Evolutionary conservation across 2,888 invertebrate genomes (phyloP).

Genomic region (Diarsia mendica): DNA sequence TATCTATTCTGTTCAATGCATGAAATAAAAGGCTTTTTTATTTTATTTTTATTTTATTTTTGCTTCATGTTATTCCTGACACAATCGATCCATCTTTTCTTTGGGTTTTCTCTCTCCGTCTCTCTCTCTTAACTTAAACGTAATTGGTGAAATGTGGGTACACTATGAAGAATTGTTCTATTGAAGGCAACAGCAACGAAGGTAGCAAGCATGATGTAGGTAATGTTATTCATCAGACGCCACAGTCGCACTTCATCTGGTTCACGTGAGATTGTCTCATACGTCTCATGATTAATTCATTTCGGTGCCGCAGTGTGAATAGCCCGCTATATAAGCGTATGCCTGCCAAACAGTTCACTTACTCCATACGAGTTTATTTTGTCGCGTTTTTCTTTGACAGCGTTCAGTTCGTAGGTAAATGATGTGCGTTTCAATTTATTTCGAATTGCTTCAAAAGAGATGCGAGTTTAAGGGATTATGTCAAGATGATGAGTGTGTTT

Average conservation of each 20-base stretch:
- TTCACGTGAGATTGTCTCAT: conserved; percentile 61
- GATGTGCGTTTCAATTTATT: conserved; percentile 7
- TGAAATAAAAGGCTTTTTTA: no score
- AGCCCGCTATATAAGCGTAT: conserved; percentile 25
- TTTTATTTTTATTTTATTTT: no score
- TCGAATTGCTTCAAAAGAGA: not conserved
- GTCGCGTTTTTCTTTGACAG: conserved; percentile 7
- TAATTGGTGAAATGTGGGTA: not conserved
- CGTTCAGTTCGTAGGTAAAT: conserved; percentile 21
- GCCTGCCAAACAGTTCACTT: conserved; percentile 43
- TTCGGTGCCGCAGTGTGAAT: conserved; percentile 34
- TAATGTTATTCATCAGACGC: conserved; percentile 36
- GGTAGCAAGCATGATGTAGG: not conserved
- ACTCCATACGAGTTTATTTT: conserved; percentile 20
- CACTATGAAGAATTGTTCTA: not conserved
- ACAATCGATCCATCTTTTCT: no score
- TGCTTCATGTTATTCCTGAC: no score
- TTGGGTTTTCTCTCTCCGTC: no score
- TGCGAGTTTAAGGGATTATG: conserved; percentile 8
- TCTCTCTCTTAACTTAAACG: no score
- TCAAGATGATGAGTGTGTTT: conserved; percentile 12
- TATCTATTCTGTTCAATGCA: no score
- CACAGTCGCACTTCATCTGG: conserved; percentile 52
- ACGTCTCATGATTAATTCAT: conserved; percentile 70
- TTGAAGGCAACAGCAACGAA: not conserved